A percentile compares a stretch with the other conserved stretches of the same genome.
Conservation (phyloP, 2,888 invertebrate species). For the Hirtodrosophila alboralis region DNA sequence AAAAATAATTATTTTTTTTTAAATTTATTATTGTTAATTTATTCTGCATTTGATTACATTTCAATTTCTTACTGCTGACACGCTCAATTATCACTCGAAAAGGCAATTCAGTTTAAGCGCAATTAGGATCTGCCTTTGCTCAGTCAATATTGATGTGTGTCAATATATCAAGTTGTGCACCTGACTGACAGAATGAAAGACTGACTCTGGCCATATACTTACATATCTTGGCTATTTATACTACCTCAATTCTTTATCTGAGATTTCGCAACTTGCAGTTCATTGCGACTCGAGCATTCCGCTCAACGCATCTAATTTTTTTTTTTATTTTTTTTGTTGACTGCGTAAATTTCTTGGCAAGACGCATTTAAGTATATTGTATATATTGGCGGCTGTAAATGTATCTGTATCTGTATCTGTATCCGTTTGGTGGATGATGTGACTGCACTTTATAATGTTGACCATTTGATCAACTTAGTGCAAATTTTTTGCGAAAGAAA, state of each 20-base stretch:
- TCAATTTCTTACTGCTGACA: not conserved
- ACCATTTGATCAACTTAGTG: constrained; percentile 74
- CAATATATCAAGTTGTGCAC: constrained; percentile 44
- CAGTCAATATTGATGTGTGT: constrained; percentile 46
- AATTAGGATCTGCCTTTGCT: constrained; percentile 29
- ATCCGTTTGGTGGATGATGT: constrained; percentile 32
- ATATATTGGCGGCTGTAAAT: constrained; percentile 46
- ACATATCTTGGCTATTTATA: constrained; percentile 63
- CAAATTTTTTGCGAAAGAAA: constrained; percentile 68
- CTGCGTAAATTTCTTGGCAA: constrained; percentile 69
- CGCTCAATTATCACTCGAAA: constrained; percentile 13
- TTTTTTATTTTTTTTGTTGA: constrained; percentile 10
- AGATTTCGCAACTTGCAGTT: constrained; percentile 64
- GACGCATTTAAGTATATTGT: constrained; percentile 45
- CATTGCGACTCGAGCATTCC: constrained; percentile 35
- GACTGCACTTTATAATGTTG: constrained; percentile 50
- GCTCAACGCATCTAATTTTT: not conserved
- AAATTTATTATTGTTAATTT: not conserved
- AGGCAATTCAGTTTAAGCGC: not conserved
- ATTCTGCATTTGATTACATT: constrained; percentile 7
- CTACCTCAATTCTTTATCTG: constrained; percentile 70
- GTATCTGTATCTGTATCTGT: constrained; percentile 39
- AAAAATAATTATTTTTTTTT: not conserved
- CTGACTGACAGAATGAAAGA: constrained; percentile 26
- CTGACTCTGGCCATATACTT: constrained; percentile 49